Base-by-base conservation (phyloP, 2,888 invertebrate genomes). In the Eupithecia dodoneata region DNA sequence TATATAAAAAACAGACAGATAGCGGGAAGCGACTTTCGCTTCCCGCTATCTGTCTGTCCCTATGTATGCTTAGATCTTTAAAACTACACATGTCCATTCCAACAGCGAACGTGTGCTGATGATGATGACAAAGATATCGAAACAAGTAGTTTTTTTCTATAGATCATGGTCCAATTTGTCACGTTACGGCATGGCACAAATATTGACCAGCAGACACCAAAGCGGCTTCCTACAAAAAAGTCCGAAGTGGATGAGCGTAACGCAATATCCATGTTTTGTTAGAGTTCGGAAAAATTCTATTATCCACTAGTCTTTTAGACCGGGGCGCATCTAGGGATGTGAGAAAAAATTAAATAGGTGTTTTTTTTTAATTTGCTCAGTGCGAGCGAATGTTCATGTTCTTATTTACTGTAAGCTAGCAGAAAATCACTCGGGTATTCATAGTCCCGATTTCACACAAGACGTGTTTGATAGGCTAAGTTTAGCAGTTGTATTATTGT, bases 381-480 rank as follows among this genome's bases (percentile, higher is more conserved):
- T 93, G 89, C 91, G 90, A 91, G 92, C 90, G 91, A 94, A 94
- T 94, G 93, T 92, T 93, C 92, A 93, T 94, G 93, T 92, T 93
- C 92, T 94, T 94, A 94, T 94, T 94, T 94, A 93, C 93, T 90
- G 90, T 92, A 90, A 92, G 91, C 90, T 91, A 86, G 89, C 89
- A 89, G 90, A 91, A 91, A 92, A 92, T 92, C 91, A 90, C 88
- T 87, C 86, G 86, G 85, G 86, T 87, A 89, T 90, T 89, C 89
- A 87, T 87, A 90, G 88, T 87, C 86, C 87, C 87, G 89, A 90
- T 92, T 91, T 93, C 90, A 90, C 91, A 91, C 89, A 87, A 90
- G 89, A 90, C 87, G 89, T 87, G 87, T 86, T 91, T 90, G 88
- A 89, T 90, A 88, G 86, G 85, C 86, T 87, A 89, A 89, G 85